Conservation (phyloP, 2,797 vertebrate species). For the Typhlichthys subterraneus region DNA sequence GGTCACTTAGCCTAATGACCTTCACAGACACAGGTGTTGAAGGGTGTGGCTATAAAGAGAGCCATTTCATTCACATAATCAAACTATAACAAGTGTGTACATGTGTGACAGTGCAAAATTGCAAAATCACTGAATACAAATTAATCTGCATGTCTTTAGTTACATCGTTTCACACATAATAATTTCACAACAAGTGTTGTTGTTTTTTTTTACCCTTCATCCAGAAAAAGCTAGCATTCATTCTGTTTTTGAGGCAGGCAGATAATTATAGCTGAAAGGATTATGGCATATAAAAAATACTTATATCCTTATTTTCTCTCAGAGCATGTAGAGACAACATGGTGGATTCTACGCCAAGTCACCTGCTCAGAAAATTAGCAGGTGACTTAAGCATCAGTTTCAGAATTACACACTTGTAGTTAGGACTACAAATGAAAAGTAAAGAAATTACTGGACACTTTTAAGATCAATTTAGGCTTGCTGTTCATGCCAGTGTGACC, state of each 20-base stretch:
- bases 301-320: conserved; percentile 19
- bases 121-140: too few species aligned
- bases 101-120: neutral
- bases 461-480: too few species aligned
- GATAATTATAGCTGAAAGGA: conserved; percentile 7
- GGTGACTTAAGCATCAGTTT: too few species aligned
- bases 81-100: neutral
- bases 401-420: too few species aligned
- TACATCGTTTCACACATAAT: too few species aligned
- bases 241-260: neutral
- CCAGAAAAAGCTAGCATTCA: neutral
- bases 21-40: conserved; percentile 37
- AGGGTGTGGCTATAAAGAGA: conserved; percentile 5
- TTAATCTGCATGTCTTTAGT: too few species aligned
- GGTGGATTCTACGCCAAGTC: conserved; percentile 44
- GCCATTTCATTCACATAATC: conserved; percentile 3
- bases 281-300: conserved; percentile 12
- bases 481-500: too few species aligned
- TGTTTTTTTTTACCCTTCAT: too few species aligned
- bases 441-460: too few species aligned
- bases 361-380: conserved; percentile 21
- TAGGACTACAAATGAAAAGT: too few species aligned
- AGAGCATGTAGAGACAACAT: conserved; percentile 44
- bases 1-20: conserved; percentile 50
- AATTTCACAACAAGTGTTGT: too few species aligned